A percentile compares a stretch with the other conserved stretches of the same genome.
Evolutionary conservation across 1,140 invertebrate species (phyloP).

Genomic region (Leptopilina boulardi): DNA sequence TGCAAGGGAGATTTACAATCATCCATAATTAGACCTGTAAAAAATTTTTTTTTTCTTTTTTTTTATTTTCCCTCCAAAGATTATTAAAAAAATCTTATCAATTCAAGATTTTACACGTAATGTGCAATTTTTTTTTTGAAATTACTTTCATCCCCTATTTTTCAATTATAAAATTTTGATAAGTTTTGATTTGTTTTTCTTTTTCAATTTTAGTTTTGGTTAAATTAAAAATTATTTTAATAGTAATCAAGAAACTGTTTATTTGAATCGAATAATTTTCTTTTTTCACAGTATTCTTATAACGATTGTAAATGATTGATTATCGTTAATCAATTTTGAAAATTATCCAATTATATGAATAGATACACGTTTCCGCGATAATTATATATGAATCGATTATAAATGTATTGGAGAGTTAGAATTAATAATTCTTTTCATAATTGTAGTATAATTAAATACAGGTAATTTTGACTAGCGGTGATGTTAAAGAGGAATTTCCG

Average conservation of each 20-base stretch:
- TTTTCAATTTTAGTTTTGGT: too few relatives aligned
- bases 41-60: background rate
- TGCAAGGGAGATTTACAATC: constrained; percentile 32
- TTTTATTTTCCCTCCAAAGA: background rate
- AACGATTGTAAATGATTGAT: constrained; percentile 19
- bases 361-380: background rate
- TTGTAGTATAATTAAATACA: constrained; percentile 20
- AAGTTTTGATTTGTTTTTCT: too few relatives aligned
- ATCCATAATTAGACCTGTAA: constrained; percentile 33
- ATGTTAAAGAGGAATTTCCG: constrained; percentile 28
- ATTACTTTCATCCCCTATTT: too few relatives aligned
- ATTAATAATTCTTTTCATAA: constrained; percentile 22
- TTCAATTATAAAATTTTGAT: too few relatives aligned
- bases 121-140: too few relatives aligned
- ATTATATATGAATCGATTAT: constrained; percentile 14
- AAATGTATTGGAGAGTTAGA: background rate
- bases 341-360: constrained; percentile 6
- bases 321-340: constrained; percentile 22
- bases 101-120: background rate
- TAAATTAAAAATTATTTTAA: too few relatives aligned
- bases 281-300: too few relatives aligned
- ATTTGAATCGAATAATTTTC: too few relatives aligned
- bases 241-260: too few relatives aligned
- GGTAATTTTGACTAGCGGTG: constrained; percentile 24
- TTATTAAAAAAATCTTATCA: background rate